Base-by-base conservation (phyloP, 2,113 vertebrate genomes). In the Phaethornis superciliosus region DNA sequence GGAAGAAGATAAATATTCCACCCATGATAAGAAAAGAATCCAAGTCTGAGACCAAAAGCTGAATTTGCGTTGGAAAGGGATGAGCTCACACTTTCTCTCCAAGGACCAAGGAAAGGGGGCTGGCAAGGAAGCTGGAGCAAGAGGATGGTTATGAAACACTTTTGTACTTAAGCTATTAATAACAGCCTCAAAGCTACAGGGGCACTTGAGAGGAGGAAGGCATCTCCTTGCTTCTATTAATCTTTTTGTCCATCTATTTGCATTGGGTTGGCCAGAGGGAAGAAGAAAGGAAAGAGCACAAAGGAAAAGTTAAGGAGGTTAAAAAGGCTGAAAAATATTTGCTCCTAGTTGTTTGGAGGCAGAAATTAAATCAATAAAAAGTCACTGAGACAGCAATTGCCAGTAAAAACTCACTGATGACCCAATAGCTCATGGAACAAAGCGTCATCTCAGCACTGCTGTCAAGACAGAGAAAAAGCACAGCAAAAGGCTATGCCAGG, bases 81-180 rank as follows among this genome's bases (percentile, higher is more conserved):
- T 97, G 96, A 98, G 95, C 96, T 98, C 97, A 97, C 81, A 63
- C 88, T 85, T 93, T 94, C 90, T 96, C 97, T 96, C 96, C 56
- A 54, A 94, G 94, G 97, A 94, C 92, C 56, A 54, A 63, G 78
- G 85, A 88, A 96, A 94, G 64, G 85, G 62, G 81, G 72, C 87
- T 94, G 95, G 93, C 78, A 86, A 89, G 82, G 86, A 89, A 85
- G 79, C 51, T 65, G 77, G 55, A 88, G 64, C 68, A 93, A 85
- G 85, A 68, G 33, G 78, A 90, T 85, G 70, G 80, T 60, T 97
- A 93, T 58, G 78, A 95, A 96, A 93, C 90, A 85, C 72, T 72
- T 96, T 94, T 94, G 95, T 75, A 76, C 86, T 94, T 92, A 75
- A 89, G 86, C 95, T 96, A 95, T 95, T 96, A 96, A 96, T 97